Base-by-base conservation (phyloP, 2,113 vertebrate species). In the Rhegmatorhina hoffmannsi region DNA sequence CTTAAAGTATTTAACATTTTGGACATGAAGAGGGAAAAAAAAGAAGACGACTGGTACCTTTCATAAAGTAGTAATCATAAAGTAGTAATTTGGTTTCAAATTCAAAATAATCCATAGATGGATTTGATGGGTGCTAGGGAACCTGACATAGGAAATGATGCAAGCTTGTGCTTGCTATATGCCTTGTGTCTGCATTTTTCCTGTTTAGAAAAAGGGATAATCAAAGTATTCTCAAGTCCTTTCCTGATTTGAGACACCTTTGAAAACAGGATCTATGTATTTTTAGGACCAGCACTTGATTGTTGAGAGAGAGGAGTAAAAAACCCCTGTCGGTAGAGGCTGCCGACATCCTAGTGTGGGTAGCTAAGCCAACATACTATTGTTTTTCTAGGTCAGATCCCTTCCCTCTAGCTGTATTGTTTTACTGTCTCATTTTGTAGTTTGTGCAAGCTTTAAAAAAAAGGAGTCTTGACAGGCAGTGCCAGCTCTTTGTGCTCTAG, bases 361-460 rank as follows among this genome's bases (percentile, higher is more conserved):
- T 70, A 94, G 90, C 76, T 81, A 87, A 94, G 84, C 56, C 86
- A 89, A 75, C 68, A 79, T 75, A 46, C 80, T 56, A 58, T 84
- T 92, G 85, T 90, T 97, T 97, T 95, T 94, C 94, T 96, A 89
- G 89, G 81, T 95, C 89, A 95, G 58, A 92, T 92, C 62, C 73
- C 49, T 93, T 94, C 74, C 69, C 80, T 95, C 64, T 81, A 78
- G 88, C 89, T 93, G 73, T 86, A 76, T 94, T 93, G 85, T 95
- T 96, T 96, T 91, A 82, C 86, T 90, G 76, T 87, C 52, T 93
- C 60, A 79, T 38, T 95, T 77, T 79, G 76, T 90, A 88, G 66
- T 75, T 93, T 93, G 83, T 89, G 73, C 44, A 84, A 84, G 82
- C 56, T 89, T 67, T 85, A 67, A 84, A 86, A 87, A 85, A 84